Base-by-base conservation (phyloP, 2,797 vertebrate species). In the Geotrypetes seraphini region DNA sequence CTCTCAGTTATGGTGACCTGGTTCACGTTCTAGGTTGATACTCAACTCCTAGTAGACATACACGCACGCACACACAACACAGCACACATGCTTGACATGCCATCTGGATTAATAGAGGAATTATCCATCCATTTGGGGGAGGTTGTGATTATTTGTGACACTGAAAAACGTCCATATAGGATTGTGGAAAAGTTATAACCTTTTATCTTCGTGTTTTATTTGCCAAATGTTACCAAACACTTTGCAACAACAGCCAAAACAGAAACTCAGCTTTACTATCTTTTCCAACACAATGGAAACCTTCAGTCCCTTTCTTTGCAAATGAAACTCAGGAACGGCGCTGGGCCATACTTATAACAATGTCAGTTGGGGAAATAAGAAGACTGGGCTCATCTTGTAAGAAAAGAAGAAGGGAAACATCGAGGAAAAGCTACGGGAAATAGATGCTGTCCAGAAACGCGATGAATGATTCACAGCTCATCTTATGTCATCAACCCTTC, bases 281-380 rank as follows among this genome's bases (percentile, higher is more conserved):
- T 77, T 75, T 67, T 75, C 64, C 67, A 61, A 60, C 46, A 36
- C 70, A 60, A 58, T 40, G 49, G 31, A 53, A 47, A 74, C 59
- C 49, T 53, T 43, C 57, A 76, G 60, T n/a, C 70, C 71, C 60
- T 4, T 24, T 67, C 54, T 52, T 69, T 66, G 63, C 63, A 75
- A 78, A 75, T 70, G 70, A 79, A 85, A 82, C 85, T 89, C 84
- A 88, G 83, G 85, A 87, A 85, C 53, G 79, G 84, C 73, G 76
- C 69, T 73, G 70, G 74, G 82, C 76, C 82, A 44, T 69, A 63
- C 34, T 49, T 41, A 30, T 35, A 47, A 41, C 43, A 57, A 47
- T 22, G 36, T 25, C 14, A 41, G 12, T 38, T 23, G 19, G 36
- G 34, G 41, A 28, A 50, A 71, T 33, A 56, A 63, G 66, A 47